These are phyloP conservation scores for Eupithecia abbreviata DNA, from an alignment of 2,888 invertebrate species.

Conservation along the genomic window DNA sequence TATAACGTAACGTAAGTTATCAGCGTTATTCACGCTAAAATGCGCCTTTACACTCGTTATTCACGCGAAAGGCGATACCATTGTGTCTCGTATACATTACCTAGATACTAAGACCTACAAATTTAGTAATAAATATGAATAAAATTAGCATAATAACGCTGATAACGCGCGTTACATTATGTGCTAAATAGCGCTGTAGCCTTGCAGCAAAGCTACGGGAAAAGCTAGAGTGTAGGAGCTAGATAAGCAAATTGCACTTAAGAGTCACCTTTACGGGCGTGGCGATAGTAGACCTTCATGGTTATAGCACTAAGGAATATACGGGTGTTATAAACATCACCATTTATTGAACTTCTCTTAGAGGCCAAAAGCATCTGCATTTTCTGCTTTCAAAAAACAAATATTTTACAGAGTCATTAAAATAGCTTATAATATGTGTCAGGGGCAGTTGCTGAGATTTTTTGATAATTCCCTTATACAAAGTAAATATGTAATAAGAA, in stretches of 20 bases:
- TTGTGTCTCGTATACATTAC: no score
- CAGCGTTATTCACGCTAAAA: no score
- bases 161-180: no score
- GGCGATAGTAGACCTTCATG: background rate
- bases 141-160: no score
- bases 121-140: no score
- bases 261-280: background rate
- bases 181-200: no score
- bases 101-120: no score
- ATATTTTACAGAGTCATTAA: background rate
- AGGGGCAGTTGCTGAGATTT: background rate
- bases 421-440: background rate
- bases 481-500: background rate
- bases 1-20: no score
- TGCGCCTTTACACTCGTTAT: no score
- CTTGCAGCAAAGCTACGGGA: background rate
- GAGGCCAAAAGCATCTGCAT: background rate
- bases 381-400: background rate
- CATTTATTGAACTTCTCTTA: background rate
- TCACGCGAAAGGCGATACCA: no score
- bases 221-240: background rate
- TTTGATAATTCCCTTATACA: background rate
- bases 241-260: background rate
- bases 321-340: background rate
- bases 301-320: background rate